Base-by-base conservation (phyloP, 1,140 invertebrate species). In the Pseudomyrmex concolor region DNA sequence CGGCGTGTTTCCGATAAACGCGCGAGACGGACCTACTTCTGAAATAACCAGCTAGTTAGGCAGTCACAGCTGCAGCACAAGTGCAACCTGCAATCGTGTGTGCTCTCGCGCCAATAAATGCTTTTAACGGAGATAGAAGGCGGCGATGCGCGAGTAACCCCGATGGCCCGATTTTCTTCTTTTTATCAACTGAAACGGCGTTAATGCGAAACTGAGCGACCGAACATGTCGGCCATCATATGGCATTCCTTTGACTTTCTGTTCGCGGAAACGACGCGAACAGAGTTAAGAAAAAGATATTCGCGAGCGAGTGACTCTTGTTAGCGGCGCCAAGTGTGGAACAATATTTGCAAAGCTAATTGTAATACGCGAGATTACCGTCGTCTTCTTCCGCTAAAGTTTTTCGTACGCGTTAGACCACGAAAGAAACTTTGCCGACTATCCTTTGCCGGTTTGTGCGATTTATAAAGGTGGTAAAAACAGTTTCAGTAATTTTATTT, bases 341-440 rank as follows among this genome's bases (percentile, higher is more conserved):
- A 59, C n/a, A 80, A 86, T 86, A 90, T 90, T 87, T 89, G 88
- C 88, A 84, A 88, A 89, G 86, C 86, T 80, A 84, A 88, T 89
- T 54, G 62, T 72, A 80, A 80, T 63, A 77, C 72, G 51, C 55
- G 22, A 72, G 22, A 7, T 19, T 22, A 13, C 19, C 34, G 15
- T 15, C 63, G n/a, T n/a, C 34, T 19, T 12, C 8, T 9, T 13
- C 57, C 8, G 15, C 8, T 43, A 55, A 55, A 45, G 22, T 78
- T 60, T 66, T 63, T 73, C 43, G 4, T 34, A 9, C 19, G 50
- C 57, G 19, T 22, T 63, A 57, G 34, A 68, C 67, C 60, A 25
- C 17, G 9, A 59, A 59, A 19, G 43, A 48, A 70, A 70, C 54
- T 71, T 74, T 63, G 43, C 9, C 10, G 72, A 19, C 19, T 15